Evolutionary conservation across 2,113 vertebrate genomes (phyloP).

Genomic region (Macrotis lagotis): DNA sequence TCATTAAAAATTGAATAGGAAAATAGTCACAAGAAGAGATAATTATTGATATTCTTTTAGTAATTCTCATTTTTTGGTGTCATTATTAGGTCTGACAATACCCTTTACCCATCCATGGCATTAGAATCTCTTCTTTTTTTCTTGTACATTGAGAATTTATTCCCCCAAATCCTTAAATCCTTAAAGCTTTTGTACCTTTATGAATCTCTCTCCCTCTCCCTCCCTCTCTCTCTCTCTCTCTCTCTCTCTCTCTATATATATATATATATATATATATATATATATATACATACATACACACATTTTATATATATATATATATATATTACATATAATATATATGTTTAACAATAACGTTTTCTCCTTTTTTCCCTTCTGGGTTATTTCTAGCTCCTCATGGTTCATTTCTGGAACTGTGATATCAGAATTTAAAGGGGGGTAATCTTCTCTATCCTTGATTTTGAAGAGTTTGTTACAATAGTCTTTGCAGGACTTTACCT

Average conservation of each 20-base stretch:
- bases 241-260: too few species aligned
- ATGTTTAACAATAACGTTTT: background rate
- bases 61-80: background rate
- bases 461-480: background rate
- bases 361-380: background rate
- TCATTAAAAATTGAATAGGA: background rate
- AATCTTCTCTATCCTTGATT: background rate
- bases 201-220: too few species aligned
- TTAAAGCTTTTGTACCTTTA: background rate
- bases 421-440: background rate
- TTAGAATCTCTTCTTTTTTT: too few species aligned
- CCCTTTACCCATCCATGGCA: background rate
- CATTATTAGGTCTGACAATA: background rate
- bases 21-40: background rate
- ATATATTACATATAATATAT: background rate
- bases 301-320: too few species aligned
- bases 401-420: background rate
- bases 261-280: too few species aligned
- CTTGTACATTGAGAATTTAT: background rate
- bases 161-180: background rate
- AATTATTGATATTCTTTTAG: background rate
- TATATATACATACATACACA: too few species aligned
- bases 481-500: background rate
- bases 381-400: background rate
- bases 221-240: too few species aligned